These are phyloP conservation scores for Hydrotaea cyrtoneurina DNA, from an alignment of 2,888 invertebrate species.

Conservation along the genomic window DNA sequence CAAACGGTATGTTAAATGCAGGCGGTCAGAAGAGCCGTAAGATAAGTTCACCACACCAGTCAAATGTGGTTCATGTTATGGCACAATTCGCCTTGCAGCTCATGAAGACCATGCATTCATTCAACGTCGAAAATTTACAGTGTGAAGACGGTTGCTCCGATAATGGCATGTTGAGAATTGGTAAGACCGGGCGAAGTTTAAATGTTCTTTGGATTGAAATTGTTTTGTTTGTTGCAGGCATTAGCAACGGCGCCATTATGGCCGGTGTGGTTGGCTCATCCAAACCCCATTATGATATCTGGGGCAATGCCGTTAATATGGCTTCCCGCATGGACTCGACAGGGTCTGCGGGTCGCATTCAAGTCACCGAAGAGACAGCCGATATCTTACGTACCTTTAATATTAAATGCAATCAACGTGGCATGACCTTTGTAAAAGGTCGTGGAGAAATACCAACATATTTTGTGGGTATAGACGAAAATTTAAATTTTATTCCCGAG, in stretches of 20 bases:
- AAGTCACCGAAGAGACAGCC: conserved; percentile 89
- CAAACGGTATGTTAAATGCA: neutral
- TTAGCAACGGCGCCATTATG: conserved; percentile 94
- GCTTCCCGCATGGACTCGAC: conserved; percentile 98
- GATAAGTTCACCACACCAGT: conserved; percentile 75
- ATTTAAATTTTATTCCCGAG: conserved; percentile 78
- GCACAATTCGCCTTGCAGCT: conserved; percentile 88
- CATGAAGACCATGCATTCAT: conserved; percentile 84
- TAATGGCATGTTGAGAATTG: conserved; percentile 78
- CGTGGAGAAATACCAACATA: conserved; percentile 86
- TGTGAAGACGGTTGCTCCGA: conserved; percentile 78
- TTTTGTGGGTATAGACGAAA: conserved; percentile 86
- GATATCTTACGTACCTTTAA: conserved; percentile 85
- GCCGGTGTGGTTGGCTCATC: conserved; percentile 97
- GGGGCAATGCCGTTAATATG: conserved; percentile 98
- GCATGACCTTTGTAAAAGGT: conserved; percentile 88
- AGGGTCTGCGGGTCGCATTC: conserved; percentile 89
- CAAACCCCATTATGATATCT: conserved; percentile 97
- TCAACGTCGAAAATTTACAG: conserved; percentile 84
- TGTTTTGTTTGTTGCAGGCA: conserved; percentile 82
- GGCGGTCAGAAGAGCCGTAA: conserved; percentile 69
- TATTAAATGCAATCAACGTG: conserved; percentile 86
- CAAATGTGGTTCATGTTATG: conserved; percentile 83
- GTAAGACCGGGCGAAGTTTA: conserved; percentile 56
- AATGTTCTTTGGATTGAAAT: neutral